Evolutionary conservation across 1,140 invertebrate genomes (phyloP), one percentile per base, ranked within the genome.

Genomic region (Heliothis virescens): DNA sequence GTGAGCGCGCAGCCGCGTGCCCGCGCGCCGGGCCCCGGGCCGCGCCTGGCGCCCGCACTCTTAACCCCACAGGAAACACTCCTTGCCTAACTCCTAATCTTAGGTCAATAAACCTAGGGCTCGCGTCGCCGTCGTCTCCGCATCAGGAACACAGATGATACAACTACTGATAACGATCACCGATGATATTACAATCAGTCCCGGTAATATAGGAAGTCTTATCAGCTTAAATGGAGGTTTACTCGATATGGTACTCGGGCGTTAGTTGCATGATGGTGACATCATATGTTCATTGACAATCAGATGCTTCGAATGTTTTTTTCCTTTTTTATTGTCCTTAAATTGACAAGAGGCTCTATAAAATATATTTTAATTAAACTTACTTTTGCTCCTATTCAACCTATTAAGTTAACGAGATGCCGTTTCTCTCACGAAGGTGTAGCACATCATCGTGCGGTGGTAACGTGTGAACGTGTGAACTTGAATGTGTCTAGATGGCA

Each of bases 1-100:
- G 21, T 26, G 21, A 41, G 34, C 13, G 29, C 73, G 57, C 3
- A 18, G 18, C n/a, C 63, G 63, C 13, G 69, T 52, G n/a, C 74
- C 72, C 57, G 62, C n/a, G n/a, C 74, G 73, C 47, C 65, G 71
- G 79, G 50, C 59, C 16, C 53, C 34, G 34, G 34, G 50, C 16
- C 52, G 52, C 48, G 63, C 79, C 2, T 21, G 50, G 60, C 80
- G 52, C 62, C 57, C 48, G 48, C 63, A 18, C 85, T 86, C 83
- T 87, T 86, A 85, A 85, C 87, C 87, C 87, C 89, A 89, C 91
- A 93, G 91, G 91, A 93, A 88, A 90, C 87, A 90, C 86, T 90
- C 85, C 85, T 91, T 87, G 84, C 90, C 89, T 89, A 91, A 91
- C 59, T 65, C 59, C 74, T 76, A 80, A 69, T 88, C 89, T 89